A percentile compares a stretch with the other conserved stretches of the same genome.
Evolutionary conservation across 2,797 vertebrate species (phyloP).

Genomic region (Squalus acanthias): DNA sequence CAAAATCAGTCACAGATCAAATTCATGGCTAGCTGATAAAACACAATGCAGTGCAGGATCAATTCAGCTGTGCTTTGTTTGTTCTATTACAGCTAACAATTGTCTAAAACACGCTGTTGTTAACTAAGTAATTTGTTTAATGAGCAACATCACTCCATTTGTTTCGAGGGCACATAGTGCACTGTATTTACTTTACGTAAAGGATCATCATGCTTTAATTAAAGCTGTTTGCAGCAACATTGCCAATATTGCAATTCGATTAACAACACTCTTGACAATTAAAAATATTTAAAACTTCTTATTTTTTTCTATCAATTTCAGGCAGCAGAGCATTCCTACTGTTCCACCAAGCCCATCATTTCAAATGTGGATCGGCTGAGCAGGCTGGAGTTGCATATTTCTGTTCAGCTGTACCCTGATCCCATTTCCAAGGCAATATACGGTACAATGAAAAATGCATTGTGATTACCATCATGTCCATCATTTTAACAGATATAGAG

Average conservation of each 20-base stretch:
- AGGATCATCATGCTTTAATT: not conserved
- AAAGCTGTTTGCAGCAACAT: not conserved
- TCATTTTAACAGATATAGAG: not conserved
- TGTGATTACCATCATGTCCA: not conserved
- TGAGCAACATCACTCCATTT: conserved; percentile 13
- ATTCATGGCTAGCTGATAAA: not conserved
- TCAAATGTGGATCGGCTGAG: not conserved
- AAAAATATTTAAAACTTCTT: conserved; percentile 10
- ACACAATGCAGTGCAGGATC: not conserved
- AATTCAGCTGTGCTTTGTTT: conserved; percentile 6
- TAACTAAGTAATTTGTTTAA: conserved; percentile 20
- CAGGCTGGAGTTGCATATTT: not conserved
- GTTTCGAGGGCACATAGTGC: not conserved
- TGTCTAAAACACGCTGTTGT: not conserved
- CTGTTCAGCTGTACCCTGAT: not conserved
- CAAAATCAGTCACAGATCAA: conserved; percentile 31
- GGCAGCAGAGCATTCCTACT: not conserved
- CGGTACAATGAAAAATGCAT: not conserved
- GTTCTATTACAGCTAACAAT: not conserved
- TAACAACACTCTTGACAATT: not conserved
- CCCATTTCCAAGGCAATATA: conserved; percentile 2
- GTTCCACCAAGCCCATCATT: not conserved
- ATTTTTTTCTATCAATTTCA: conserved; percentile 8
- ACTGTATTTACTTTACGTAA: not conserved
- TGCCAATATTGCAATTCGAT: conserved; percentile 2